Conservation (phyloP, 2,888 invertebrate species). For the Palloptera scutellata region DNA sequence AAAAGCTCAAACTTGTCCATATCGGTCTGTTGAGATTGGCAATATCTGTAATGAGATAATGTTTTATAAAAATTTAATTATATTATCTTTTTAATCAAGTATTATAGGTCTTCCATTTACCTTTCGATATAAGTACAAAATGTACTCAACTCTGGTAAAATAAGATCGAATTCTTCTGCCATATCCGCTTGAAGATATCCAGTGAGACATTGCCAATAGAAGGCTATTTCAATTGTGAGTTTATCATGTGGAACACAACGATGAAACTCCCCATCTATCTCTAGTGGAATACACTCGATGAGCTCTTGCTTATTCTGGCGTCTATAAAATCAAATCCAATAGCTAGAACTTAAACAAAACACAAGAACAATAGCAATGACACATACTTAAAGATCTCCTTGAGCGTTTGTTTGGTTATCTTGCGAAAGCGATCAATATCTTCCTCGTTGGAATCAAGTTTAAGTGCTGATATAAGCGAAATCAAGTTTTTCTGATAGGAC, state of each 20-base stretch:
- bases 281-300: conserved; percentile 63
- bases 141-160: conserved; percentile 74
- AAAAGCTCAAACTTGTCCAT: conserved; percentile 62
- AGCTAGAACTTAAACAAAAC: neutral
- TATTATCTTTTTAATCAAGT: neutral
- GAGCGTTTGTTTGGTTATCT: conserved; percentile 67
- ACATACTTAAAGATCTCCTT: conserved; percentile 68
- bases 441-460: conserved; percentile 74
- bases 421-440: conserved; percentile 70
- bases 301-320: conserved; percentile 61
- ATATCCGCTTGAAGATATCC: conserved; percentile 62
- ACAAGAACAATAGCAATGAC: neutral
- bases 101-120: conserved; percentile 64
- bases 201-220: conserved; percentile 73
- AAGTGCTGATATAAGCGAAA: conserved; percentile 77
- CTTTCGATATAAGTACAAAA: conserved; percentile 77
- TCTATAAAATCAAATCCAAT: conserved; percentile 45
- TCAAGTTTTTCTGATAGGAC: conserved; percentile 74
- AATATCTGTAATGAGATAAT: conserved; percentile 46
- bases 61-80: neutral
- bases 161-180: conserved; percentile 56
- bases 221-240: conserved; percentile 67
- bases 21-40: conserved; percentile 51
- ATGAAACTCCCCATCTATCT: conserved; percentile 60
- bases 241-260: conserved; percentile 66